Evolutionary conservation across 2,797 vertebrate genomes (phyloP).

Genomic region (Gallinago nigripennis): DNA sequence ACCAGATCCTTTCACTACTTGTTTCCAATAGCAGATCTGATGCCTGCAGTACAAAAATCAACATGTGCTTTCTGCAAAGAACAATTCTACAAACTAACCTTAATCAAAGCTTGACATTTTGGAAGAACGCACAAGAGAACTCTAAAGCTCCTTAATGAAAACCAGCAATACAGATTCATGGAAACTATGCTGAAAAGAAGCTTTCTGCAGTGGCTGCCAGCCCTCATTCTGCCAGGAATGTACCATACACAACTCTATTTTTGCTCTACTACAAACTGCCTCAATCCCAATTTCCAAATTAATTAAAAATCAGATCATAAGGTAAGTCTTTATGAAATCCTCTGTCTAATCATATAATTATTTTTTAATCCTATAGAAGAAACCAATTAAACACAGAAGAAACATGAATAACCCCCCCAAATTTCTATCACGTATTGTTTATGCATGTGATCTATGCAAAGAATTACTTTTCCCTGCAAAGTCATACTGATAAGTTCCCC

Average conservation of each 20-base stretch:
- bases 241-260: conserved; percentile 13
- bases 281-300: not conserved
- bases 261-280: not conserved
- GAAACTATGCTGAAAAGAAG: conserved; percentile 62
- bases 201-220: conserved; percentile 13
- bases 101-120: conserved; percentile 35
- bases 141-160: conserved; percentile 66
- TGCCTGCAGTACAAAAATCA: not conserved
- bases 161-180: conserved; percentile 47
- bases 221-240: not conserved
- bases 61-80: conserved; percentile 12
- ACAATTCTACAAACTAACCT: conserved; percentile 4
- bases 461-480: not conserved
- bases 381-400: not conserved
- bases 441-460: not conserved
- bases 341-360: not conserved
- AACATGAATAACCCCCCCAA: not conserved
- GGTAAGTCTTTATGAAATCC: not conserved
- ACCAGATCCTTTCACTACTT: not conserved
- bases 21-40: not conserved
- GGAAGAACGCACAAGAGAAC: conserved; percentile 47
- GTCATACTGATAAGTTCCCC: not conserved
- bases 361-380: not conserved
- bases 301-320: not conserved
- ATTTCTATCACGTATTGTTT: not conserved